These are phyloP conservation scores for Neomicropteryx cornuta DNA, from an alignment of 1,140 invertebrate species.

Conservation along the genomic window DNA sequence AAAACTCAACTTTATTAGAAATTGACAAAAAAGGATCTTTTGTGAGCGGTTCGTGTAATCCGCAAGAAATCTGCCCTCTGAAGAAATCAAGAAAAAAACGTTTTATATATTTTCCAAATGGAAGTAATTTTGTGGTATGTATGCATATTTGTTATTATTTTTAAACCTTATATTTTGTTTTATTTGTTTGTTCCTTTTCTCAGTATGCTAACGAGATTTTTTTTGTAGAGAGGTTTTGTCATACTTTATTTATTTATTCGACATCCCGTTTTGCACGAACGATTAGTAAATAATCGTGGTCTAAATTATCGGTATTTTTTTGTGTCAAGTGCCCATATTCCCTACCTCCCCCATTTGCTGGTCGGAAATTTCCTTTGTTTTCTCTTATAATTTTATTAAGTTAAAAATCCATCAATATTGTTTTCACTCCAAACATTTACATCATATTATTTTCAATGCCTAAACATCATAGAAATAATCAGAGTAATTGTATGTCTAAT, in stretches of 20 bases:
- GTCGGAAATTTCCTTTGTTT: too few relatives aligned
- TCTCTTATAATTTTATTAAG: too few relatives aligned
- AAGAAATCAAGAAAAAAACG: conserved; percentile 32
- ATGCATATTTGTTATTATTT: conserved; percentile 2
- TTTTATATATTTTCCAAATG: conserved; percentile 43
- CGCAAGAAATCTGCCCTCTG: conserved; percentile 22
- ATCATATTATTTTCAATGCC: too few relatives aligned
- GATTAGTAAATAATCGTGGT: not conserved
- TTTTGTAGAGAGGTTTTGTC: too few relatives aligned
- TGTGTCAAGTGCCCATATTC: too few relatives aligned
- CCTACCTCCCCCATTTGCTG: too few relatives aligned
- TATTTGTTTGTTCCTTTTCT: conserved; percentile 1
- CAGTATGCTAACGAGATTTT: conserved; percentile 1
- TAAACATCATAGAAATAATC: too few relatives aligned
- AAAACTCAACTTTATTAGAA: conserved; percentile 9
- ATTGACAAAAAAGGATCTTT: conserved; percentile 9
- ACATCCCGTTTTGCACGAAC: not conserved
- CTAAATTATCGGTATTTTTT: not conserved
- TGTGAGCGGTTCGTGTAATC: conserved; percentile 18
- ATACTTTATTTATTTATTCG: not conserved
- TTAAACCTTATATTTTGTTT: not conserved
- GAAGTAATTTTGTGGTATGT: conserved; percentile 44
- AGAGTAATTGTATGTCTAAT: too few relatives aligned
- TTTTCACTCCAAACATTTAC: too few relatives aligned
- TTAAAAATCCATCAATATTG: too few relatives aligned